phyloP scores from a whole-genome alignment of 2,888 invertebrate species.

The Gastracanthus pulcherrimus region DNA sequence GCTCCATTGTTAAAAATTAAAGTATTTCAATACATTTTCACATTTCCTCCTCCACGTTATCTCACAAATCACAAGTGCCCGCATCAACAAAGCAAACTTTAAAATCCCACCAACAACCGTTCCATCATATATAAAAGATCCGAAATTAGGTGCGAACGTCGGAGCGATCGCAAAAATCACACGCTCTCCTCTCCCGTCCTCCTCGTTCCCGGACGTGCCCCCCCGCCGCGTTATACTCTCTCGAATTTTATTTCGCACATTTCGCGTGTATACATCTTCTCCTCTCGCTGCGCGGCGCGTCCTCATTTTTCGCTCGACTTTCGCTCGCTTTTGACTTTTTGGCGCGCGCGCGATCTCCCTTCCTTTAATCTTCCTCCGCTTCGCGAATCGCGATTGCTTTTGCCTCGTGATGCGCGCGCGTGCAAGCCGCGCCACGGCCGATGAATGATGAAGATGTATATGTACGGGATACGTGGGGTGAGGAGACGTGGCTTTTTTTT shows the following conservation, averaged over 20 bases:
- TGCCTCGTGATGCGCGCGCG: constrained; percentile 21
- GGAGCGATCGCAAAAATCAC: neutral
- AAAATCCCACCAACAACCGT: neutral
- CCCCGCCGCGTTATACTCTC: constrained; percentile 29
- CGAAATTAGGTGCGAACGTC: constrained; percentile 6
- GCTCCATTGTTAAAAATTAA: too few species aligned
- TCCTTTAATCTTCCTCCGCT: constrained; percentile 22
- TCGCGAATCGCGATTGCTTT: constrained; percentile 30
- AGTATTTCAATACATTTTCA: too few species aligned
- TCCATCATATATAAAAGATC: neutral
- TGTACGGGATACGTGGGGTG: constrained; percentile 27
- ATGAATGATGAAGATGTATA: constrained; percentile 54
- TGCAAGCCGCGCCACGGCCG: neutral
- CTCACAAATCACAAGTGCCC: too few species aligned
- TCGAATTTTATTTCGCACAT: constrained; percentile 42
- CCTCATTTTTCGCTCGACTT: constrained; percentile 24
- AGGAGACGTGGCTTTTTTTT: constrained; percentile 1
- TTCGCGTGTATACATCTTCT: neutral
- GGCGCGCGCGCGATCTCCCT: constrained; percentile 30
- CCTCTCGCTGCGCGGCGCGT: neutral
- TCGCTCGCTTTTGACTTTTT: constrained; percentile 39
- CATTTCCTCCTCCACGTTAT: too few species aligned
- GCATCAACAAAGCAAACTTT: neutral
- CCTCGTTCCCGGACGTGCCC: neutral
- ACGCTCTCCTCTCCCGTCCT: neutral